phyloP scores from a whole-genome alignment of 2,797 vertebrate genomes.

The Tokudaia muenninki region DNA sequence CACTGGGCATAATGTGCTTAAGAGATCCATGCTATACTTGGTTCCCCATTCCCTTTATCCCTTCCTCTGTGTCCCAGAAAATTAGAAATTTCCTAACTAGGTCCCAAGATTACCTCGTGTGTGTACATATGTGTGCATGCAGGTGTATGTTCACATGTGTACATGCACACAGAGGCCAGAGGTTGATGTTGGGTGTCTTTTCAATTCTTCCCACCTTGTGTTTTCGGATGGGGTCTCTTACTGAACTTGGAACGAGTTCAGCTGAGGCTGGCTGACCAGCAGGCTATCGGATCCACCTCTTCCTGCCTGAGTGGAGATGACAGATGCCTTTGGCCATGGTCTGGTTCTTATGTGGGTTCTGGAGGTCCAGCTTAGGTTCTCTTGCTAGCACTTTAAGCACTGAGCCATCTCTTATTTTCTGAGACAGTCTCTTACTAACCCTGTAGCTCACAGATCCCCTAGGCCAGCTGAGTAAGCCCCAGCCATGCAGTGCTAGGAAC shows the following conservation, averaged over 20 bases:
- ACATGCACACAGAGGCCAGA: background rate
- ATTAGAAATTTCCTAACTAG: constrained; percentile 10
- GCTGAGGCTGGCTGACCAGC: background rate
- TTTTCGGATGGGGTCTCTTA: background rate
- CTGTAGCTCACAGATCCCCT: background rate
- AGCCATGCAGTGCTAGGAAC: background rate
- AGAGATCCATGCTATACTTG: background rate
- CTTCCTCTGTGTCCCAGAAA: constrained; percentile 51
- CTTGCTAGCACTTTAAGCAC: background rate
- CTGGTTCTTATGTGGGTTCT: background rate
- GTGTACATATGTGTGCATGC: background rate
- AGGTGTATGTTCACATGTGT: background rate
- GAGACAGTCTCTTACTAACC: background rate
- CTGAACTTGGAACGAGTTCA: no score
- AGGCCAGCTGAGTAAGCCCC: background rate
- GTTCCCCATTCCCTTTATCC: background rate
- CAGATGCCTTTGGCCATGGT: background rate
- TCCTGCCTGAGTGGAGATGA: background rate
- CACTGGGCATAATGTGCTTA: background rate
- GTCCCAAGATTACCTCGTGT: background rate
- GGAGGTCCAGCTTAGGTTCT: background rate
- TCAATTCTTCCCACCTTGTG: background rate
- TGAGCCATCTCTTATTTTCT: background rate
- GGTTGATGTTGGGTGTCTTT: background rate
- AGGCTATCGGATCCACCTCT: background rate